Conservation (phyloP, 35 echinoderm and acorn worm genomes). For the Acanthaster planci region DNA sequence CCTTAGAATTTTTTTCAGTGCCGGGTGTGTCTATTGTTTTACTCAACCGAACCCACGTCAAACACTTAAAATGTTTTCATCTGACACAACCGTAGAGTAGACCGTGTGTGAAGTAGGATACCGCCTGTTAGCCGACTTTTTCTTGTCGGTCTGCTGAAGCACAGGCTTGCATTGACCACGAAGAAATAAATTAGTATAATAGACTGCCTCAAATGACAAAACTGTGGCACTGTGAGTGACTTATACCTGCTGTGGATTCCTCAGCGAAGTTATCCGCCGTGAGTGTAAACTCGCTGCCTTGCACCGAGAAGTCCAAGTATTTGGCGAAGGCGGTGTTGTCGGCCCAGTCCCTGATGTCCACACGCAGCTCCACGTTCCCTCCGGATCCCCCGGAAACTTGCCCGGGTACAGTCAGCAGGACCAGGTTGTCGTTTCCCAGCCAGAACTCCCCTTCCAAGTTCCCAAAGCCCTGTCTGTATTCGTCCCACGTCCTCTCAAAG, state of each 20-base stretch:
- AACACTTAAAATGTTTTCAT: no score
- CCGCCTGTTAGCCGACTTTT: no score
- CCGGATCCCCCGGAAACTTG: not conserved
- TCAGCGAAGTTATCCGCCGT: constrained; percentile 1
- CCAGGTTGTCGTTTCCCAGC: constrained; percentile 54
- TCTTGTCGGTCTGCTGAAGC: no score
- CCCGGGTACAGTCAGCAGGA: constrained; percentile 12
- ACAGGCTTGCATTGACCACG: no score
- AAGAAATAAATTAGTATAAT: no score
- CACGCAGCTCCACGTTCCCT: constrained; percentile 1
- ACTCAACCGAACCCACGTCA: no score
- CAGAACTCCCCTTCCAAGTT: constrained; percentile 36
- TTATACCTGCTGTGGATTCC: not conserved
- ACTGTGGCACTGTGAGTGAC: no score
- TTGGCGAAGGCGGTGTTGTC: not conserved
- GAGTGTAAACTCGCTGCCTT: not conserved
- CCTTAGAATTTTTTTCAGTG: no score
- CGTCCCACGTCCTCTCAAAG: constrained; percentile 39
- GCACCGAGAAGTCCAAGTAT: constrained; percentile 16
- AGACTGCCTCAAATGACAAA: no score
- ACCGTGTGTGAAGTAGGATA: no score
- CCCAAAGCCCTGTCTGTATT: constrained; percentile 49
- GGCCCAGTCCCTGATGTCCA: constrained; percentile 26
- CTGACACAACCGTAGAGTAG: no score
- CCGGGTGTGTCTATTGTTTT: no score